Base-by-base conservation (phyloP, 2,888 invertebrate genomes). In the Hanleya hanleyi region DNA sequence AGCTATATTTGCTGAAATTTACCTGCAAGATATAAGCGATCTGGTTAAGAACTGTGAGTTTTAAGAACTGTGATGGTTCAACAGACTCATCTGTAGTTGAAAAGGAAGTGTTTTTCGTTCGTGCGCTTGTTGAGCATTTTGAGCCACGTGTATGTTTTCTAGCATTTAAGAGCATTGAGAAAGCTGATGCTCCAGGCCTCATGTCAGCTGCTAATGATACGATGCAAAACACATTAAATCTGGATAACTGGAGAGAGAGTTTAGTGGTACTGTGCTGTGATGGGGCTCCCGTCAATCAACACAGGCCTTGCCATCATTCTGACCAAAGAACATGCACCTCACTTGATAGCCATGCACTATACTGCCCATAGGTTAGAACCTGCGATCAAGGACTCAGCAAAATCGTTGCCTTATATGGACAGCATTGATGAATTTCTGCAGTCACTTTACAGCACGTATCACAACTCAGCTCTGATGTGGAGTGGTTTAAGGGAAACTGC, bases 171-270 rank as follows among this genome's bases (percentile, higher is more conserved):
- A 18, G 26, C 26, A 26, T 57, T 15, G 7, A 22, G 4, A 57
- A 57, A 29, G 57, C 57, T 57, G 57, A 57, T 57, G 29, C 57
- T 15, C 57, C 57, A 29, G 57, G 57, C 12, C 57, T 57, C 29
- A 32, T 57, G 22, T 15, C 4, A 29, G 1, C 26, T 29, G 26
- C 26, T 22, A 26, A 29, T 15, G 29, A 26, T 15, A 4, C 57
- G 12, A 15, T 57, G 57, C 18, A 57, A 18, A 15, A 26, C 29
- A 32, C 22, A 1, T 22, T 57, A 32, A 22, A 57, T 29, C 15
- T 57, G 22, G 12, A 12, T 22, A 29, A 57, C 26, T 57, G 57
- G 57, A 18, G 29, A 57, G 32, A 4, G 57, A 15, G 22, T 29
- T 3, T 51, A 22, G 57, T 57, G 12, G 57, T 57, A 29, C 12